Conservation (phyloP, 2,113 vertebrate genomes). For the Lepisosteus oculatus region DNA sequence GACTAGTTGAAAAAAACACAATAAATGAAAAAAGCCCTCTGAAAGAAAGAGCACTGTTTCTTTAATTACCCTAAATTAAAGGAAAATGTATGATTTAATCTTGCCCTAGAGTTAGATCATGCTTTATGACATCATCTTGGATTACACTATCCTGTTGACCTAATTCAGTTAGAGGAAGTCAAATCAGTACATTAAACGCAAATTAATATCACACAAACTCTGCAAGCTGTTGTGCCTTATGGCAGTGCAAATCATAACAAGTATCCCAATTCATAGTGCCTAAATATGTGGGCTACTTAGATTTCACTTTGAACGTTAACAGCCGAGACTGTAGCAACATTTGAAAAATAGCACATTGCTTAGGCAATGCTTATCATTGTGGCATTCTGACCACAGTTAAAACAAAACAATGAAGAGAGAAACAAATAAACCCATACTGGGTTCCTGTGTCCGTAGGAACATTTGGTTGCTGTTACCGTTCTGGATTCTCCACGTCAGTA, state of each 20-base stretch:
- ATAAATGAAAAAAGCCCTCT: slow-evolving; percentile 22
- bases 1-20: slow-evolving; percentile 14
- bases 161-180: slow-evolving; percentile 49
- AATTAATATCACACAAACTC: slow-evolving; percentile 5
- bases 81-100: slow-evolving; percentile 71
- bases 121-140: slow-evolving; percentile 66
- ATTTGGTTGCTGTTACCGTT: not conserved
- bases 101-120: slow-evolving; percentile 67
- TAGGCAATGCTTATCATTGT: not conserved
- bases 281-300: slow-evolving; percentile 4
- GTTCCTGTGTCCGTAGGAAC: not conserved
- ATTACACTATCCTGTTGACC: slow-evolving; percentile 47
- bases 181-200: slow-evolving; percentile 39
- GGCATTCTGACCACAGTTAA: not conserved
- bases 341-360: not conserved
- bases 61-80: slow-evolving; percentile 67
- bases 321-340: not conserved
- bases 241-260: not conserved
- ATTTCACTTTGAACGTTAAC: not conserved
- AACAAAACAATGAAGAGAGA: not conserved
- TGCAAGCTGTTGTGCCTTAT: not conserved
- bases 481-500: no score
- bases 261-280: not conserved
- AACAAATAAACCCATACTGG: not conserved
- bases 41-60: slow-evolving; percentile 58